These are phyloP conservation scores for Indicator maculatus DNA, from an alignment of 2,113 vertebrate species.

Conservation along the genomic window DNA sequence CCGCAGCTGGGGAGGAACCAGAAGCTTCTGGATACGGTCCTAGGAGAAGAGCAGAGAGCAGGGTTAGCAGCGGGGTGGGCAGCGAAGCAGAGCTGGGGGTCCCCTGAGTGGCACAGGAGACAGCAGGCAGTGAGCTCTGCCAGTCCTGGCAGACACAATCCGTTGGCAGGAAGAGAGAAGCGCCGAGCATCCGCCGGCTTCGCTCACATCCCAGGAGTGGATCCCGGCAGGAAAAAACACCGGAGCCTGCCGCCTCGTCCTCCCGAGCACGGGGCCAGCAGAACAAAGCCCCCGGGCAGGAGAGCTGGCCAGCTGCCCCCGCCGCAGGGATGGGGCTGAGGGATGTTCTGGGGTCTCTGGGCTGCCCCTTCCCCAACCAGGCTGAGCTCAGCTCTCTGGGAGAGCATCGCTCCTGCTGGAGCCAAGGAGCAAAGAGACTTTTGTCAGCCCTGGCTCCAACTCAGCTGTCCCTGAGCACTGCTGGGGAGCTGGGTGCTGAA, in stretches of 20 bases:
- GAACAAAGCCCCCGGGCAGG: neutral
- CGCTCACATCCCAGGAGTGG: neutral
- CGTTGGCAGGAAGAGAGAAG: constrained; percentile 18
- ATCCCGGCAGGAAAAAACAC: constrained; percentile 64
- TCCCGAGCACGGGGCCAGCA: neutral
- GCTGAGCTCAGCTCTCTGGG: neutral
- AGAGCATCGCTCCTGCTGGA: neutral
- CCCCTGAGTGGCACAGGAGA: neutral
- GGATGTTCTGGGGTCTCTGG: neutral
- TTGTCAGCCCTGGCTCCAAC: neutral
- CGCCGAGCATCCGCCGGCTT: neutral
- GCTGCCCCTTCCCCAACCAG: fast-evolving
- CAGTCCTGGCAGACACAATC: neutral
- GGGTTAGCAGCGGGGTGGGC: neutral
- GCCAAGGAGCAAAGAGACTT: neutral
- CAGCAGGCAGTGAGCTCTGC: neutral
- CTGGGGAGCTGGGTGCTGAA: fast-evolving
- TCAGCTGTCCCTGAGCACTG: neutral
- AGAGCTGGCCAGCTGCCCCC: neutral
- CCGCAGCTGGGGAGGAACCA: fast-evolving
- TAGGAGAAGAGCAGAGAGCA: neutral
- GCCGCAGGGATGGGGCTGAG: neutral
- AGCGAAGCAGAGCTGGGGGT: neutral
- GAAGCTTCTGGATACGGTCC: neutral
- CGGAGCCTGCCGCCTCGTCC: neutral